Base-by-base conservation (phyloP, 2,113 vertebrate genomes). In the Varanus komodoensis region DNA sequence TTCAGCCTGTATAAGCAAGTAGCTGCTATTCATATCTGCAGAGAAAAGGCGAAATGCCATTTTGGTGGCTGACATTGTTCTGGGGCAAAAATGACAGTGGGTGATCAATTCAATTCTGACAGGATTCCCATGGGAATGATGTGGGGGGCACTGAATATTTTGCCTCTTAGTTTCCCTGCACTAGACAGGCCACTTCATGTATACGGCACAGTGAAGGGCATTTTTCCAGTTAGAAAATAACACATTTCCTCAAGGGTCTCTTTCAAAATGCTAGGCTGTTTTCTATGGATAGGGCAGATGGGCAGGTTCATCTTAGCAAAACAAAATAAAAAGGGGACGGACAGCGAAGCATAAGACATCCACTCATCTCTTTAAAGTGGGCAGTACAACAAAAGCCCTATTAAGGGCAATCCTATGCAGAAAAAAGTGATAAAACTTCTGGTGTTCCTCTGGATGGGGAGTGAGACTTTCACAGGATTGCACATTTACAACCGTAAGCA, bases 351-450 rank as follows among this genome's bases (percentile, higher is more conserved):
- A 87, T 12, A 84, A 64, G 48, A 79, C 89, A 19, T 0, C 29
- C 3, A 77, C 5, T 23, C 0, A 52, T 1, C 6, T 78, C 0
- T 74, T 88, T 11, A 82, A 92, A 89, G 88, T 82, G 84, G 52
- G 17, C 81, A 14, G 23, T 88, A n/a, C 57, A 84, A 54, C 6
- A 84, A 61, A 93, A 82, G 52, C 32, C 15, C 79, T 79, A 69
- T 80, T 88, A 80, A 80, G 38, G 8, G 11, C 61, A 64, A 64
- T 64, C 61, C 61, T 64, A 64, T 64, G 61, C 61, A 11, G 57
- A 61, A 12, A 61, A 61, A 61, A 15, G 9, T 11, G 15, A 64
- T 54, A 54, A 7, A 54, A 54, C 54, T 54, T 12, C 54, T 54
- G 11, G 54, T 54, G 54, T 7, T 8, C 6, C 21, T 15, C 61